A percentile compares a stretch with the other conserved stretches of the same genome.
Conservation (phyloP, 1,140 invertebrate genomes). For the Procambarus virginalis region DNA sequence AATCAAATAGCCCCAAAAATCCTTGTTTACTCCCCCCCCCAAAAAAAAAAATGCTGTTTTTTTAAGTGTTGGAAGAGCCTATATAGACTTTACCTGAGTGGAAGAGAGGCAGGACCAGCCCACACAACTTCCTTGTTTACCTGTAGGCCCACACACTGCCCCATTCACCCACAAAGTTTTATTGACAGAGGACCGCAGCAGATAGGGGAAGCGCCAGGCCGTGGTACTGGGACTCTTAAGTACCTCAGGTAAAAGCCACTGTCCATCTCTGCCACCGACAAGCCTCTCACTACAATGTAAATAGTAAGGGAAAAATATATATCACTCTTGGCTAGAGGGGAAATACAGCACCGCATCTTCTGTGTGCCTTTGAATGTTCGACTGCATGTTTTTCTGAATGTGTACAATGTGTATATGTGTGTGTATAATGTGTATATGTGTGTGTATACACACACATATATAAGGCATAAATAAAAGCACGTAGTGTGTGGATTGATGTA, state of each 20-base stretch:
- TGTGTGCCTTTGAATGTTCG: not conserved
- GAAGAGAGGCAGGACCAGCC: not conserved
- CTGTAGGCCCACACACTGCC: not conserved
- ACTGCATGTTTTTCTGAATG: not conserved
- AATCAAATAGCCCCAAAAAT: too few species aligned
- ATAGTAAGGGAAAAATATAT: not conserved
- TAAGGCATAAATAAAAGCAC: too few species aligned
- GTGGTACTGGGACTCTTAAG: not conserved
- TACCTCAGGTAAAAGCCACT: slow-evolving; percentile 10
- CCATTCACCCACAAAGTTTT: slow-evolving; percentile 38
- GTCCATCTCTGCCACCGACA: slow-evolving; percentile 9
- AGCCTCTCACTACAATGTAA: not conserved
- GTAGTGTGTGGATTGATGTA: too few species aligned
- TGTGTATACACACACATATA: not conserved
- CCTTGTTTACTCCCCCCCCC: too few species aligned
- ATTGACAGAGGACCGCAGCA: slow-evolving; percentile 37
- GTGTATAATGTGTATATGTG: not conserved
- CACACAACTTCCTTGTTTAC: slow-evolving; percentile 32
- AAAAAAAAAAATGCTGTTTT: too few species aligned
- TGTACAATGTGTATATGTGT: not conserved
- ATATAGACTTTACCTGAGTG: too few species aligned
- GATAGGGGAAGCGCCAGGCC: slow-evolving; percentile 15
- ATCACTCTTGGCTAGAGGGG: not conserved
- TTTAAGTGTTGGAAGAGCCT: too few species aligned
- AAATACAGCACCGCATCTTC: not conserved